Evolutionary conservation across 2,888 invertebrate species (phyloP), one percentile per base, ranked within the genome.

Genomic region (Geophilus truncorum): DNA sequence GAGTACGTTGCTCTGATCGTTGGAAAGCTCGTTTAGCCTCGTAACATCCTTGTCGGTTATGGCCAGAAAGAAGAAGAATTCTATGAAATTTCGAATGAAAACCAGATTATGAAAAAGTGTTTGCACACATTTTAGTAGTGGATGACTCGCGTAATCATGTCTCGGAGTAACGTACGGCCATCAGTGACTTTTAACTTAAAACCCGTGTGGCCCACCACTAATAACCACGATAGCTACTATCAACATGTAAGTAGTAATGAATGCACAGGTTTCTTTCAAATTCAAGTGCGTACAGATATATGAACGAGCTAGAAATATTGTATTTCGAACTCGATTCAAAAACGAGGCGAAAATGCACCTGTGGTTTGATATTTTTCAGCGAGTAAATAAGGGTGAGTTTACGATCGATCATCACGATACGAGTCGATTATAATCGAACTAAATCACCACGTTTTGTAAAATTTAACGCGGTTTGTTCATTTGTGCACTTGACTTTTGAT

Each of bases 141-240:
- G 15, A 28, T 70, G 28, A 51, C 51, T 51, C 7, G 51, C 6
- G 51, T 7, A 6, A 51, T 51, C 3, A 45, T 78, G 78, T 25
- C 23, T 9, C 21, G 78, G 45, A 23, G 10, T 40, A 78, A 78
- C 36, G 70, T 70, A 28, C n/a, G 77, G 78, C 78, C 78, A 40
- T 40, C 78, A 10, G 78, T 78, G 23, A 78, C 34, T 21, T 78
- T 78, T 45, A 78, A 78, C 45, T 40, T 78, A 40, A 78, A 78
- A 78, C 78, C 78, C 40, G 40, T 40, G 78, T 34, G 34, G 40
- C 34, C 78, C 40, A 40, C 45, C 32, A 36, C 77, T 15, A 78
- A 45, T 45, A 34, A 78, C 25, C 78, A 78, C 45, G 34, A 78
- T 25, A 34, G 21, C 45, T 40, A 25, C 28, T 45, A 78, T 28